phyloP scores from a whole-genome alignment of 2,888 invertebrate species.

The Tiliacea aurago region DNA sequence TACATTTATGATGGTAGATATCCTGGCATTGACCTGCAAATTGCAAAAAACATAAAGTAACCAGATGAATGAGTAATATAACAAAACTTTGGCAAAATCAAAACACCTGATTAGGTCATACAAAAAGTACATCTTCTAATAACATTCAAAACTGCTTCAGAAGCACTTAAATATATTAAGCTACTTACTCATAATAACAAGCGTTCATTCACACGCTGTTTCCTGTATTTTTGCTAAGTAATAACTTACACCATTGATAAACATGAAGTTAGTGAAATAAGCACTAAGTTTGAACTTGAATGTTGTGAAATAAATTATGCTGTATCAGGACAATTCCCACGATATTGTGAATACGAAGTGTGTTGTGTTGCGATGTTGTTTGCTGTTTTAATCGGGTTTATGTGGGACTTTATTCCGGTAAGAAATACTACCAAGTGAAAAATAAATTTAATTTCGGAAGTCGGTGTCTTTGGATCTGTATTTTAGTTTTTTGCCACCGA shows the following conservation, averaged over 20 bases:
- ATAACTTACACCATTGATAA: constrained; percentile 50
- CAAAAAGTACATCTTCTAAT: background rate
- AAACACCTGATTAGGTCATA: no score
- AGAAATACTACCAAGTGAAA: no score
- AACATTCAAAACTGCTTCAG: constrained; percentile 10
- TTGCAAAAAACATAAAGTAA: no score
- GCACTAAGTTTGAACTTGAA: constrained; percentile 44
- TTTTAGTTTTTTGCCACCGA: no score
- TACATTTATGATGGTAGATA: no score
- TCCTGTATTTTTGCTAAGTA: constrained; percentile 62
- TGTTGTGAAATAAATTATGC: constrained; percentile 48
- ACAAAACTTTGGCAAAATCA: no score
- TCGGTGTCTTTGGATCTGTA: no score
- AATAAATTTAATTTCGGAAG: no score
- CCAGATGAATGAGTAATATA: no score
- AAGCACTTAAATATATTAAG: constrained; percentile 12
- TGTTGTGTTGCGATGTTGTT: background rate
- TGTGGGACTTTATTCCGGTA: background rate
- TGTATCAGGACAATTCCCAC: constrained; percentile 41
- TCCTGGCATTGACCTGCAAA: no score
- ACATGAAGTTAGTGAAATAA: constrained; percentile 39
- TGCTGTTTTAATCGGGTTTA: background rate
- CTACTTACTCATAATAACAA: constrained; percentile 19
- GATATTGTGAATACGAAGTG: no score
- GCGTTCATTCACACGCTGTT: constrained; percentile 64